Evolutionary conservation across 2,113 vertebrate genomes (phyloP).

Genomic region (Spea multiplicata): DNA sequence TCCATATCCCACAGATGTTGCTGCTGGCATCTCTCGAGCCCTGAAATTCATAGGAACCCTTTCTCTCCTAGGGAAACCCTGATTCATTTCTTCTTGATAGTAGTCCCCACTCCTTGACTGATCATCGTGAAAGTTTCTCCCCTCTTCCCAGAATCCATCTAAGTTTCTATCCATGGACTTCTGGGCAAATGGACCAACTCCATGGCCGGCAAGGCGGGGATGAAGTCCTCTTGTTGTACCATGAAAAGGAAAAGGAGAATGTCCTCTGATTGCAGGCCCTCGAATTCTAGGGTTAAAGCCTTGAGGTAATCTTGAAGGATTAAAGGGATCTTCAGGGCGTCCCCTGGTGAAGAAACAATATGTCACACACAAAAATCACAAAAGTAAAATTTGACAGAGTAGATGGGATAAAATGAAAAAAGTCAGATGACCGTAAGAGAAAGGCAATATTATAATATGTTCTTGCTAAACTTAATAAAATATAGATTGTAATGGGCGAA

Average conservation of each 20-base stretch:
- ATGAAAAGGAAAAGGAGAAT: constrained; percentile 80
- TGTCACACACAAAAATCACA: constrained; percentile 60
- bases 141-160: constrained; percentile 73
- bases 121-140: constrained; percentile 43
- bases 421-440: too few species aligned
- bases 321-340: constrained; percentile 79
- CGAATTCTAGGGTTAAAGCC: constrained; percentile 67
- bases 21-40: constrained; percentile 61
- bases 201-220: constrained; percentile 76
- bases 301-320: constrained; percentile 73
- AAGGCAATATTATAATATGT: too few species aligned
- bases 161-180: constrained; percentile 82
- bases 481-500: too few species aligned
- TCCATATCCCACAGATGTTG: constrained; percentile 51
- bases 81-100: constrained; percentile 53
- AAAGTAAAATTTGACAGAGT: constrained; percentile 48
- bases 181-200: constrained; percentile 78
- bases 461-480: too few species aligned
- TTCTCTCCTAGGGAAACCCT: constrained; percentile 68
- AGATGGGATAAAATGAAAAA: neutral
- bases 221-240: constrained; percentile 70
- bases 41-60: constrained; percentile 72
- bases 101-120: constrained; percentile 37
- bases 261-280: constrained; percentile 62
- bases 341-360: constrained; percentile 73